Base-by-base conservation (phyloP, 2,888 invertebrate species). In the Eubasilissa splendida region DNA sequence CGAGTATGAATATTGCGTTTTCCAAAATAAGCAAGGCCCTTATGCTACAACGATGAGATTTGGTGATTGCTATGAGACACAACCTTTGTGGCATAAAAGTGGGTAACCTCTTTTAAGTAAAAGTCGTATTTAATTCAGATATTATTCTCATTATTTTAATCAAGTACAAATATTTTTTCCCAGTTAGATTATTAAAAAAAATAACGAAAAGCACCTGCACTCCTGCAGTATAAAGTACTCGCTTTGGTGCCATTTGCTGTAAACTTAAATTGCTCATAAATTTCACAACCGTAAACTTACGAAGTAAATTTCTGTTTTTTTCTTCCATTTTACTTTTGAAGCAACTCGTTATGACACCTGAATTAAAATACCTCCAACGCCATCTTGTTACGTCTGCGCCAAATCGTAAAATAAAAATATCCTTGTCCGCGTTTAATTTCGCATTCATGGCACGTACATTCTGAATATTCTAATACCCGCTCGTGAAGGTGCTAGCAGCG, bases 381-480 rank as follows among this genome's bases (percentile, higher is more conserved):
- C 68, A 68, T 50, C 14, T 68, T 68, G 52, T 68, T 68, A 33
- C 68, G 68, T 68, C 68, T 68, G 52, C 68, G 31, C 63, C 33
- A 68, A 52, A 68, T 68, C 68, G 52, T 68, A 68, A 68, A 68
- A 68, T 68, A 74, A 79, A 65, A 59, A 76, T 76, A 80, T 80
- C 80, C 76, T 77, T 76, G 80, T 80, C 80, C 65, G 59, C 52
- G 22, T 60, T 77, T 70, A 77, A 77, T 71, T 80, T 71, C 42
- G 53, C 42, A 80, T 71, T 70, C 80, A 52, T 14, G 60, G 59
- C 80, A 80, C 79, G 81, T 79, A 42, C 74, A 12, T 50, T 70
- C 60, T 56, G 68, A 66, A 81, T 42, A 42, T 81, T 81, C 76
- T 81, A 81, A 81, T 79, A 60, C 54, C 80, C 58, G 63, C 59